Conservation (phyloP, 2,888 invertebrate species). For the Caenorhabditis sp. region DNA sequence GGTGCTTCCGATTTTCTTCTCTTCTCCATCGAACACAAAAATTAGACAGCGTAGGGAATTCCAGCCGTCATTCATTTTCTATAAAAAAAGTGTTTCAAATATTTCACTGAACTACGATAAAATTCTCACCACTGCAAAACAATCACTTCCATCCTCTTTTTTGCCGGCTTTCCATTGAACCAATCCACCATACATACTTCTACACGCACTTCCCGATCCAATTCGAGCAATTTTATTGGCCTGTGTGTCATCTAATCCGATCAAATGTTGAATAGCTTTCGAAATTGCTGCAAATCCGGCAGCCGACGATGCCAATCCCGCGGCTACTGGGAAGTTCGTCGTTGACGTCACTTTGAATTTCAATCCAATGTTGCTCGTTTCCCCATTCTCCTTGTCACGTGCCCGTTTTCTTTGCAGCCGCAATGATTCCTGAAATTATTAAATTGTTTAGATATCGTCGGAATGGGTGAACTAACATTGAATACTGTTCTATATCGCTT, state of each 20-base stretch:
- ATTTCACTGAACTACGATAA: too few species aligned
- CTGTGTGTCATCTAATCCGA: slow-evolving; percentile 62
- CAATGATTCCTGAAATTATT: slow-evolving; percentile 27
- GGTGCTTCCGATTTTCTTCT: slow-evolving; percentile 74
- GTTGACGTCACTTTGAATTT: slow-evolving; percentile 72
- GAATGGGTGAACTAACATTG: slow-evolving; percentile 31
- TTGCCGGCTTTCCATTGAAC: slow-evolving; percentile 85
- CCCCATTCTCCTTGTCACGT: slow-evolving; percentile 5
- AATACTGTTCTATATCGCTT: slow-evolving; percentile 57
- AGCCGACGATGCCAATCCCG: slow-evolving; percentile 96
- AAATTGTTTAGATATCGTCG: neutral
- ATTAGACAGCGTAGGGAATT: slow-evolving; percentile 87
- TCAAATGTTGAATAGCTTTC: slow-evolving; percentile 59
- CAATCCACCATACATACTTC: slow-evolving; percentile 92
- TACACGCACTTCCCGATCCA: slow-evolving; percentile 91
- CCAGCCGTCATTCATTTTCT: slow-evolving; percentile 76
- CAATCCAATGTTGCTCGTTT: neutral
- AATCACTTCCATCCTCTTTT: slow-evolving; percentile 79
- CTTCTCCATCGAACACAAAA: slow-evolving; percentile 79
- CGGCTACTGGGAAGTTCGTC: slow-evolving; percentile 98
- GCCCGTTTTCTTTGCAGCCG: slow-evolving; percentile 31
- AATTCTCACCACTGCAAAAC: slow-evolving; percentile 51
- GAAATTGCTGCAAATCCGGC: slow-evolving; percentile 85
- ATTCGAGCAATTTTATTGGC: slow-evolving; percentile 44
- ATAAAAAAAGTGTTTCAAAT: neutral